Evolutionary conservation across 2,888 invertebrate species (phyloP).

Genomic region (Leptura quadrifasciata): DNA sequence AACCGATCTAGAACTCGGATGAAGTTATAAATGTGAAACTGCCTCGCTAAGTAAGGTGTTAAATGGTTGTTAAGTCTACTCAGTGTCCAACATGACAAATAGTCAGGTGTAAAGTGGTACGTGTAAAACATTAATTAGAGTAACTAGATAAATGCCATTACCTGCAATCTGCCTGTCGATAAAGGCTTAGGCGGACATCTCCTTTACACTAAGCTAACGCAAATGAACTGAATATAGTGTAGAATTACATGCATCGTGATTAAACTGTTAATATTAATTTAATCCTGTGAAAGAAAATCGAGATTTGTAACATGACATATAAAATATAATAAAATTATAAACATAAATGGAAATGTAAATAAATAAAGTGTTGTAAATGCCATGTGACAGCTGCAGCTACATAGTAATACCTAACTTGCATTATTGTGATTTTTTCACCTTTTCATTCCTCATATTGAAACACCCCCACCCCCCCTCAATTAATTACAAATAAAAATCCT

Average conservation of each 20-base stretch:
- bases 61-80: conserved; percentile 24
- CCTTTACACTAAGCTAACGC: neutral
- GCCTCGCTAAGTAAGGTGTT: conserved; percentile 27
- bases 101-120: conserved; percentile 31
- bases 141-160: conserved; percentile 24
- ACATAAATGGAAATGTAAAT: neutral
- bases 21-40: conserved; percentile 19
- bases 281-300: neutral
- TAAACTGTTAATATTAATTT: conserved; percentile 3
- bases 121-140: conserved; percentile 44
- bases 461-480: too few relatives aligned
- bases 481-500: too few relatives aligned
- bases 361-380: too few relatives aligned
- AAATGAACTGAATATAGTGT: neutral
- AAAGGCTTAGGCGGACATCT: conserved; percentile 12
- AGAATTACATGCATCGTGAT: neutral
- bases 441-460: too few relatives aligned
- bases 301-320: neutral
- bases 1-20: conserved; percentile 14
- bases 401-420: too few relatives aligned
- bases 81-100: conserved; percentile 33
- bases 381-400: too few relatives aligned
- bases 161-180: conserved; percentile 14
- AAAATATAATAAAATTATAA: neutral
- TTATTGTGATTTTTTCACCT: too few relatives aligned